phyloP scores from a whole-genome alignment of 2,797 vertebrate species.

The Erithacus rubecula region DNA sequence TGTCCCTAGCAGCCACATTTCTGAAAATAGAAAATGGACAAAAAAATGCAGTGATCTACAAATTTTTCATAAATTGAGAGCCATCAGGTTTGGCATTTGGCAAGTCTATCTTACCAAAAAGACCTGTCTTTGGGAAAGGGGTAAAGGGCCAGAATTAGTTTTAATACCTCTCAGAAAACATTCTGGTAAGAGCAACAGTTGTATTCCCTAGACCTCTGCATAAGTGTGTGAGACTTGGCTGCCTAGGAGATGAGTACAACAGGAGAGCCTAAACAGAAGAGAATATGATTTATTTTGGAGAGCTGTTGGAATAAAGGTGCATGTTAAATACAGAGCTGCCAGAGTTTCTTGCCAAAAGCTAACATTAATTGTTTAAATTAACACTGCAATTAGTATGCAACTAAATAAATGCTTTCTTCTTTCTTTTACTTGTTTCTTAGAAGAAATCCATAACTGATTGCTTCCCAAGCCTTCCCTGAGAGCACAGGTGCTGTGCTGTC shows the following conservation, averaged over 20 bases:
- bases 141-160: neutral
- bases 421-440: neutral
- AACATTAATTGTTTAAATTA: conserved; percentile 51
- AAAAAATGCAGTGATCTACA: neutral
- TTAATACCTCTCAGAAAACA: neutral
- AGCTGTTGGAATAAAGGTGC: neutral
- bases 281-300: conserved; percentile 20
- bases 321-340: neutral
- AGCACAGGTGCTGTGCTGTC: neutral
- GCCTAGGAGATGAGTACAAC: neutral
- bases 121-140: neutral
- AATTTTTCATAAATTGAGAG: neutral
- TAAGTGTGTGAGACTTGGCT: neutral
- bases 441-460: neutral
- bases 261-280: neutral
- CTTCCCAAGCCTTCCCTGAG: neutral
- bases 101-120: neutral
- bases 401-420: neutral
- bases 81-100: neutral
- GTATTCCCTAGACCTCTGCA: neutral
- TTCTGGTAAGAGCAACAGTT: neutral
- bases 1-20: accelerated
- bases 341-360: conserved; percentile 26
- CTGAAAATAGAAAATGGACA: neutral
- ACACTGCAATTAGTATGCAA: neutral